Conservation (phyloP, 2,888 invertebrate species). For the Cecidostiba fungosa region DNA sequence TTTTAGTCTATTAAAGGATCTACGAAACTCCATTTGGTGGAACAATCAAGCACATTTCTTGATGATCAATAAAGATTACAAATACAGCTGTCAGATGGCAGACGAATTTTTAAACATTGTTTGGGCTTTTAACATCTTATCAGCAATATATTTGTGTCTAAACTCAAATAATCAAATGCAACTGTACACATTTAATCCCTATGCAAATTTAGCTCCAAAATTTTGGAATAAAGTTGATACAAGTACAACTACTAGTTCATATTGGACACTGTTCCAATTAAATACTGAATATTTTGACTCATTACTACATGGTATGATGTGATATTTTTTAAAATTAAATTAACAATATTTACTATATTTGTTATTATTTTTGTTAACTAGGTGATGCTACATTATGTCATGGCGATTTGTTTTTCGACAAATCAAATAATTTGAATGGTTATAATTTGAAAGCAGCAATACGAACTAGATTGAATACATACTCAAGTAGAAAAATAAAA, state of each 20-base stretch:
- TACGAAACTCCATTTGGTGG: slow-evolving; percentile 18
- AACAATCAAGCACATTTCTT: neutral
- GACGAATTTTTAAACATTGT: neutral
- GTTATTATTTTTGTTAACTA: no score
- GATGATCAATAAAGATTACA: neutral
- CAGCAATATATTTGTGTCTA: neutral
- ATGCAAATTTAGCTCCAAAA: slow-evolving; percentile 1
- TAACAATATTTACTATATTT: no score
- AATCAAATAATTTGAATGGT: no score
- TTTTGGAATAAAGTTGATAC: neutral
- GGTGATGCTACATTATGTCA: no score
- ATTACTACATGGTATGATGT: no score
- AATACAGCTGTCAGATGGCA: neutral
- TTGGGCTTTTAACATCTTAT: slow-evolving; percentile 32
- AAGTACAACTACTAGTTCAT: neutral
- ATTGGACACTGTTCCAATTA: neutral
- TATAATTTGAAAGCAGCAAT: no score
- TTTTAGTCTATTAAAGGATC: neutral
- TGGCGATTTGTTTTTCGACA: no score
- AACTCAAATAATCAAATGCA: neutral
- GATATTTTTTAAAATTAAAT: no score
- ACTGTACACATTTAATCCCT: slow-evolving; percentile 16
- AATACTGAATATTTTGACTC: neutral
- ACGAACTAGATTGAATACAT: no score
- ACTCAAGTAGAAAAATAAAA: no score